Base-by-base conservation (phyloP, 1,140 invertebrate species). In the Drosophila ambigua region DNA sequence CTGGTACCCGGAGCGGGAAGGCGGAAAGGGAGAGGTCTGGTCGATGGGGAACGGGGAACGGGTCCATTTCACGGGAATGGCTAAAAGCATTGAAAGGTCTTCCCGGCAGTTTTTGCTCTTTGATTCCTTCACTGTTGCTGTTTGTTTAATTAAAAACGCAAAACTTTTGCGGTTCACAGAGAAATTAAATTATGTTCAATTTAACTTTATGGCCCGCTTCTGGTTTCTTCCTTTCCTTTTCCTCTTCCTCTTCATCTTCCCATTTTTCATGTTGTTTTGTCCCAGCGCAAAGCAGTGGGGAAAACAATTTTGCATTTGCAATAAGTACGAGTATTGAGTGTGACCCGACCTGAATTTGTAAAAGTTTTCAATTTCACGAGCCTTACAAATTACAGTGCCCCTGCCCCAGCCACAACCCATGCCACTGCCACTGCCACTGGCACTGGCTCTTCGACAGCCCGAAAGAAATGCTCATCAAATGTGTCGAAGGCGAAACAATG, bases 181-280 rank as follows among this genome's bases (percentile, higher is more conserved):
- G 64, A 76, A 76, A 76, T 76, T 76, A 76, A 76, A 76, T 76
- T 76, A 76, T 76, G 73, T 76, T 76, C 51, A 76, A 76, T 76
- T 76, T 76, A 76, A 76, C 73, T 76, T 76, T 71, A 69, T 43
- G 67, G 44, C 62, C 31, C 20, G 41, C 23, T 13, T 46, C 15
- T n/a, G 48, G 16, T 26, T 45, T 15, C 57, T 43, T 24, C 5
- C 11, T 13, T 45, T 39, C 15, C 63, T 23, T 50, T 71, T 58
- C 58, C 24, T 13, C 1, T 16, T 16, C 16, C 16, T 46, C 20
- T 35, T 23, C 23, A 5, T 20, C 16, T 35, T 28, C 8, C 50
- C 16, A 39, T 39, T 39, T 2, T 11, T 51, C 23, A 45, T 41
- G 23, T 69, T 41, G 15, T 53, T 64, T 23, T 45, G 23, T 1